phyloP scores from a whole-genome alignment of 23 tunicate genomes.

The Clavelina lepadiformis region DNA sequence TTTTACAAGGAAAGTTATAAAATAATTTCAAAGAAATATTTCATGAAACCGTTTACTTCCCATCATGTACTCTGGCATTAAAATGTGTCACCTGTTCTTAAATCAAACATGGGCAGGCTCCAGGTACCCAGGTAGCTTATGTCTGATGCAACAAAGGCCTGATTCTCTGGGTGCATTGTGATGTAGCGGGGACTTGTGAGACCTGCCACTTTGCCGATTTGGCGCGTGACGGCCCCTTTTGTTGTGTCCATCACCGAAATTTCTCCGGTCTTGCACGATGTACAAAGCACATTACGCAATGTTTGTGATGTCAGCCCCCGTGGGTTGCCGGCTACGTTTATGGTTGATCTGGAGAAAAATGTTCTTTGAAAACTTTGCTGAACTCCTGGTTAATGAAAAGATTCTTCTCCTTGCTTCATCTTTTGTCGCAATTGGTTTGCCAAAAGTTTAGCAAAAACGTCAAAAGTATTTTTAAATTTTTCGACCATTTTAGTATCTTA shows the following conservation, averaged over 20 bases:
- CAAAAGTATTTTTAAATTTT: no score
- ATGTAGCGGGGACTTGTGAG: slow-evolving; percentile 48
- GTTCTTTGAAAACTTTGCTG: no score
- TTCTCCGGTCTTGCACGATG: slow-evolving; percentile 34
- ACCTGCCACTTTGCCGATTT: slow-evolving; percentile 7
- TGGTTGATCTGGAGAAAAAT: slow-evolving; percentile 22
- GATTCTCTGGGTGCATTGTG: slow-evolving; percentile 52
- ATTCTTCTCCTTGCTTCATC: no score
- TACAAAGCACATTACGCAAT: slow-evolving; percentile 47
- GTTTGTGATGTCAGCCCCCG: slow-evolving; percentile 47
- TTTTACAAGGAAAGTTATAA: no score
- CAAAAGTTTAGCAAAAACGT: no score
- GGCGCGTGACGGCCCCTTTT: slow-evolving; percentile 28
- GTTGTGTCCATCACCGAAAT: slow-evolving; percentile 35
- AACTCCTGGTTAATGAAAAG: no score
- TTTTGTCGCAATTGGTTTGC: no score
- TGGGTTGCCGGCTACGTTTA: slow-evolving; percentile 42
- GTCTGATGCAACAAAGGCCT: slow-evolving; percentile 50
- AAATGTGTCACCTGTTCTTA: slow-evolving; percentile 42
- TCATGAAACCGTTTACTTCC: no score
- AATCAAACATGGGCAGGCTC: slow-evolving; percentile 37
- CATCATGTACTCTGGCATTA: no score
- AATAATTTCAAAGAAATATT: no score
- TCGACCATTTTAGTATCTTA: no score
- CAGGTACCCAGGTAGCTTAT: slow-evolving; percentile 32